Conservation (phyloP, 2,888 invertebrate genomes). For the Cistogaster globosa region DNA sequence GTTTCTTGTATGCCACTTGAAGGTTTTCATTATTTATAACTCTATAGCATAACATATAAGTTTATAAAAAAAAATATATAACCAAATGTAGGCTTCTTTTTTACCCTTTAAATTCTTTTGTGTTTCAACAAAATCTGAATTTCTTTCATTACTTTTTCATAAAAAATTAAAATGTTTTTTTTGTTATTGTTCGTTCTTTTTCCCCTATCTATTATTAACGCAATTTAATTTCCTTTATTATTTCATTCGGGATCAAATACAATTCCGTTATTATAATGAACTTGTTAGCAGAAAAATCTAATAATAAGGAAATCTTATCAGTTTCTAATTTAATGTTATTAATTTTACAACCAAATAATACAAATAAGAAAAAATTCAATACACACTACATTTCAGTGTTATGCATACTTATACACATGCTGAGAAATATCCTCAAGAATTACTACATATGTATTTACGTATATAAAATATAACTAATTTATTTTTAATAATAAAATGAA, state of each 20-base stretch:
- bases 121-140: too few species aligned
- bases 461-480: slow-evolving; percentile 68
- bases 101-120: too few species aligned
- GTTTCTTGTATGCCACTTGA: too few species aligned
- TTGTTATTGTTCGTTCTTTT: not conserved
- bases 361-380: slow-evolving; percentile 27
- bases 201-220: slow-evolving; percentile 9
- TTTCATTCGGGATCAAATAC: slow-evolving; percentile 2
- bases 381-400: slow-evolving; percentile 14
- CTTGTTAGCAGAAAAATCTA: slow-evolving; percentile 64
- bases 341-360: slow-evolving; percentile 11
- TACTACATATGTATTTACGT: not conserved
- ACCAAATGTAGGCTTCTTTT: too few species aligned
- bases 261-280: slow-evolving; percentile 40
- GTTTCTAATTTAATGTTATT: slow-evolving; percentile 62
- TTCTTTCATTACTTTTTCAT: not conserved
- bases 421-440: slow-evolving; percentile 20
- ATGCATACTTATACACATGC: slow-evolving; percentile 16
- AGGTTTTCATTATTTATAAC: too few species aligned
- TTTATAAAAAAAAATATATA: too few species aligned
- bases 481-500: slow-evolving; percentile 64
- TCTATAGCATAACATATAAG: too few species aligned
- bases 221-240: slow-evolving; percentile 65
- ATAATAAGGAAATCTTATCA: slow-evolving; percentile 63
- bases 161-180: not conserved